Evolutionary conservation across 2,113 vertebrate genomes (phyloP), one percentile per base, ranked within the genome.

Genomic region (Aegotheles bennettii): DNA sequence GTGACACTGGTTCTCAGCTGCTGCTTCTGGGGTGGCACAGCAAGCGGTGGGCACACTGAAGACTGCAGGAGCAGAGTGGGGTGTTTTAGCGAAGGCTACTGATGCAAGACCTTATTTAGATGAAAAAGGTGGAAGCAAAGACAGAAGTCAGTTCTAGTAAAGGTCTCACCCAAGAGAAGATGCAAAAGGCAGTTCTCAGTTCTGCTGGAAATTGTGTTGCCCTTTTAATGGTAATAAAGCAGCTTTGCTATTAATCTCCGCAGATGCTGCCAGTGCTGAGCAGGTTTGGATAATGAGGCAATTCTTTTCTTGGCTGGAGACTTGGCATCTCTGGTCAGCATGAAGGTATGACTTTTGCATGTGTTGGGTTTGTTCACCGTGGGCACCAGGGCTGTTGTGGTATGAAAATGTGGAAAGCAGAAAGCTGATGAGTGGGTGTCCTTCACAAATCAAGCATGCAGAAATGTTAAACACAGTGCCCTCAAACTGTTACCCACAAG

Each of bases 151-250:
- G 16, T 38, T 17, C 11, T 35, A 36, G 47, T 71, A 53, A 91
- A 87, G 36, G 23, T 31, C 23, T 61, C 11, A 17, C 31, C 31
- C 35, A 31, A 51, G 35, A 83, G 67, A 80, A 80, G 23, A 33
- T 7, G n/a, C 1, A 2, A 64, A 70, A 64, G 38, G 10, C 36
- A 26, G 6, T 28, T 67, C 29, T 54, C 26, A 35, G 76, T 70
- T 86, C 51, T 51, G 23, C 63, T 71, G 75, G 29, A 45, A 71
- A 28, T 26, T 61, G 54, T 0, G 0, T 94, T 89, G 61, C 57
- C 64, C 45, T 87, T 95, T 95, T 74, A 83, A 88, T 70, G 70
- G 33, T 54, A 76, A 54, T 80, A 40, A 83, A 69, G 54, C 14
- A 74, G 38, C 47, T 90, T 74, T 94, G 50, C 54, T 3, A 3